Evolutionary conservation across 1,140 invertebrate species (phyloP).

Genomic region (Portunus trituberculatus): DNA sequence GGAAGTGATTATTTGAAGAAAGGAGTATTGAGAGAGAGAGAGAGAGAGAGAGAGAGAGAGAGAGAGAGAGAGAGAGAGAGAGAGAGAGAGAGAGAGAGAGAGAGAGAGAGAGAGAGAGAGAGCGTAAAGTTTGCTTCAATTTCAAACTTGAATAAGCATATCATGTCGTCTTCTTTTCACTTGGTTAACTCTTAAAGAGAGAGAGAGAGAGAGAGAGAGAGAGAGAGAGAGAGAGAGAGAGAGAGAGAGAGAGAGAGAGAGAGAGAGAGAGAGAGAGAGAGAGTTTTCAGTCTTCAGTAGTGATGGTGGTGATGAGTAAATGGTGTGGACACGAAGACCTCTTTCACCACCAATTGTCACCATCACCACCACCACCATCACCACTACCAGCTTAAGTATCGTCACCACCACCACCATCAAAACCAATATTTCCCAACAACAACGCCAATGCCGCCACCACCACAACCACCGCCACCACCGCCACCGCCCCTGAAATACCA

Average conservation of each 20-base stretch:
- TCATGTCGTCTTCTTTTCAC: too few relatives aligned
- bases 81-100: slow-evolving; percentile 52
- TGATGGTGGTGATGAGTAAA: background rate
- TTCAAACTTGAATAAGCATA: background rate
- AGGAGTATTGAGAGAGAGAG: background rate
- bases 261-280: too few relatives aligned
- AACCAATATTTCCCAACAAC: background rate
- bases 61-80: slow-evolving; percentile 48
- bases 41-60: slow-evolving; percentile 42
- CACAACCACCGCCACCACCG: too few relatives aligned
- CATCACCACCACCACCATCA: background rate
- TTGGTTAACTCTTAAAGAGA: background rate
- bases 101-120: slow-evolving; percentile 39
- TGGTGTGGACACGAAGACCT: too few relatives aligned
- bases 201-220: slow-evolving; percentile 46
- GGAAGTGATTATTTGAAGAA: background rate
- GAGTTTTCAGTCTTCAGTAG: background rate
- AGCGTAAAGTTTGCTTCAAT: background rate
- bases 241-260: too few relatives aligned
- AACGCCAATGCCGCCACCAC: too few relatives aligned
- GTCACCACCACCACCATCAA: background rate
- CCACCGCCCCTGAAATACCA: too few relatives aligned
- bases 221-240: background rate
- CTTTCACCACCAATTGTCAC: background rate
- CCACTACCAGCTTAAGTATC: background rate